Base-by-base conservation (phyloP, 2,113 vertebrate species). In the Orientallactaga bullata region DNA sequence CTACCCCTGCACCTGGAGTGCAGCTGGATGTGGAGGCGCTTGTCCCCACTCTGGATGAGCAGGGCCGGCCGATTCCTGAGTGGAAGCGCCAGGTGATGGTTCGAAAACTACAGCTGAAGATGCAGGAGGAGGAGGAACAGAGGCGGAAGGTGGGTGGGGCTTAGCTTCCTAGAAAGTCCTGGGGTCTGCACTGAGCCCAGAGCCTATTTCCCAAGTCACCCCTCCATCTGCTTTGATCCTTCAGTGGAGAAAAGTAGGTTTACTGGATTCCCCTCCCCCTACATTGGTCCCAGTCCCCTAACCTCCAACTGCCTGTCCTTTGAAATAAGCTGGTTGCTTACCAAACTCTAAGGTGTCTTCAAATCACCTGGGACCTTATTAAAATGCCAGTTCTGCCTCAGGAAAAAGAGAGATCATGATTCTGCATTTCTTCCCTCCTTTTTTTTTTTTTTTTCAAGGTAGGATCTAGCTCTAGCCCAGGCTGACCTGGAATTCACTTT, bases 11-110 rank as follows among this genome's bases (percentile, higher is more conserved):
- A 0, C 98, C 98, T 1, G 97, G 97, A 3, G 97, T 97, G 8
- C 97, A 98, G 15, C 96, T 96, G 7, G 99, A 99, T 16, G 98
- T 98, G 24, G 99, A 99, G 96, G 96, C 97, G 0, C 97, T 99
- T 82, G 98, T 99, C 87, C 99, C 99, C 91, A 99, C 99, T 32
- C 99, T 98, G 0, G 99, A 99, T 0, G 99, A 99, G 97, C 99
- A 99, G 97, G 99, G 99, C 39, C 98, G 98, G 90, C 98, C 99
- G 60, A 99, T 99, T 95, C 99, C 99, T 0, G 99, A 99, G 95
- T 99, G 99, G 99, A 99, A 99, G 97, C 98, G 99, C 51, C 99
- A 99, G 97, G 99, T 99, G 98, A 99, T 99, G 99, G 99, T 99
- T 66, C 98, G 99, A 18, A 99, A 99, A 97, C 98, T 99, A 88